These are phyloP conservation scores for Leguminivora glycinivorella DNA, from an alignment of 1,140 invertebrate genomes.

Conservation along the genomic window DNA sequence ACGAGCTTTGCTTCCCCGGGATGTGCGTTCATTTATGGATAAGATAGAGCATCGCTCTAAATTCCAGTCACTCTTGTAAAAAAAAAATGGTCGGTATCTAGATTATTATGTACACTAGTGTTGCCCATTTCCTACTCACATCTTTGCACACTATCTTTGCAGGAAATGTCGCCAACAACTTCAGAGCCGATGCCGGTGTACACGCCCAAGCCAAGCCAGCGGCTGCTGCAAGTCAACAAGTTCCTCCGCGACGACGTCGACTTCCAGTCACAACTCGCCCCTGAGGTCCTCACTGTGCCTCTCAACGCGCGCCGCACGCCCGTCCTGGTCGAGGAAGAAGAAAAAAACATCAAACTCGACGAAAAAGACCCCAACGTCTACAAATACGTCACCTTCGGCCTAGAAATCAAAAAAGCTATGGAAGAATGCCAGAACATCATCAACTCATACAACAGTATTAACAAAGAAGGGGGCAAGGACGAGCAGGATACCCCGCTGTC, in stretches of 20 bases:
- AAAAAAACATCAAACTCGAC: constrained; percentile 35
- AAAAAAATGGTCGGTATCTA: too few relatives aligned
- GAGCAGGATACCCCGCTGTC: constrained; percentile 52
- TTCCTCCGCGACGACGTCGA: constrained; percentile 48
- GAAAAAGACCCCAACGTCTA: constrained; percentile 54
- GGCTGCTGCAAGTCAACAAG: constrained; percentile 58
- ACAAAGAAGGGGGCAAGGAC: constrained; percentile 43
- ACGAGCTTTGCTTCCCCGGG: too few relatives aligned
- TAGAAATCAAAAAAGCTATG: constrained; percentile 73
- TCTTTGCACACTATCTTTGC: background rate
- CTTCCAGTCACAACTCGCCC: constrained; percentile 39
- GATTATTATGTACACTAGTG: too few relatives aligned
- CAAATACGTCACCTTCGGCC: constrained; percentile 64
- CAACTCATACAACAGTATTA: constrained; percentile 61
- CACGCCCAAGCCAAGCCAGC: constrained; percentile 53
- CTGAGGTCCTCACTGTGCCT: constrained; percentile 45
- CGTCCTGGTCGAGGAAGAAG: constrained; percentile 42
- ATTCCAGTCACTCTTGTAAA: too few relatives aligned
- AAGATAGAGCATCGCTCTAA: too few relatives aligned
- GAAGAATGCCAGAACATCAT: constrained; percentile 73
- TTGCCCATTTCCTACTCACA: too few relatives aligned
- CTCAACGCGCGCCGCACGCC: constrained; percentile 45
- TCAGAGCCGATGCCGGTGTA: constrained; percentile 61
- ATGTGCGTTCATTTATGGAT: too few relatives aligned
- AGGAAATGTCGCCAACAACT: constrained; percentile 67